These are phyloP conservation scores for Zelostemma sp. DNA, from an alignment of 1,140 invertebrate genomes.

Conservation along the genomic window DNA sequence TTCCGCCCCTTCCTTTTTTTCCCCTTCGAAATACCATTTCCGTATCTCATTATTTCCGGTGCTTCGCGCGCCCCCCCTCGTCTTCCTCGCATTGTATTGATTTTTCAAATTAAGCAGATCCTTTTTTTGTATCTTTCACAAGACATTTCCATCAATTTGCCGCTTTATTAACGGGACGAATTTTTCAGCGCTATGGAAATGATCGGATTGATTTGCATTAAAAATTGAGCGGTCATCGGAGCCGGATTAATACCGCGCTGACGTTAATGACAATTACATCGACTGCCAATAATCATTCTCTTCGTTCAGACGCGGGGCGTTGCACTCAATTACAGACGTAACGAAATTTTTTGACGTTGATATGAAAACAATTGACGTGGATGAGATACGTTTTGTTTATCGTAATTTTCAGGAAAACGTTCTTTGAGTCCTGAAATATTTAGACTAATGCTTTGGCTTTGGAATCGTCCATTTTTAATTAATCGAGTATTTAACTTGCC, in stretches of 20 bases:
- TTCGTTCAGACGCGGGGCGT: slow-evolving; percentile 5
- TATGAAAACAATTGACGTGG: too few relatives aligned
- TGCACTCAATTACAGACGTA: slow-evolving; percentile 20
- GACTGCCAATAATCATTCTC: slow-evolving; percentile 31
- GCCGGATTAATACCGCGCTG: slow-evolving; percentile 5
- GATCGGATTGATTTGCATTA: slow-evolving; percentile 17
- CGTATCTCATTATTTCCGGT: neutral
- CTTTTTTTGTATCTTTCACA: neutral
- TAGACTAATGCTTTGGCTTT: too few relatives aligned
- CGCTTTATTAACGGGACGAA: slow-evolving; percentile 16
- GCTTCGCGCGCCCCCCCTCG: neutral
- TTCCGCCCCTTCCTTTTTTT: too few relatives aligned
- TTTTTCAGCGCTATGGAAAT: slow-evolving; percentile 21
- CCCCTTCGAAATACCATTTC: too few relatives aligned
- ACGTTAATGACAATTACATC: slow-evolving; percentile 28
- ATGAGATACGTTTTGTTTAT: too few relatives aligned
- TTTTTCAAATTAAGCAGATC: neutral
- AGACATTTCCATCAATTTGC: slow-evolving; percentile 1
- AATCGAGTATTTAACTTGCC: slow-evolving; percentile 9
- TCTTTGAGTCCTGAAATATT: too few relatives aligned
- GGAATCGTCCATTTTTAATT: neutral
- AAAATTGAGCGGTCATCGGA: slow-evolving; percentile 1
- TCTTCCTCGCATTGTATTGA: neutral
- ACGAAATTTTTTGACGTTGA: neutral
- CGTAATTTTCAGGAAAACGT: too few relatives aligned